Evolutionary conservation across 2,797 vertebrate genomes (phyloP).

Genomic region (Cuniculus paca): DNA sequence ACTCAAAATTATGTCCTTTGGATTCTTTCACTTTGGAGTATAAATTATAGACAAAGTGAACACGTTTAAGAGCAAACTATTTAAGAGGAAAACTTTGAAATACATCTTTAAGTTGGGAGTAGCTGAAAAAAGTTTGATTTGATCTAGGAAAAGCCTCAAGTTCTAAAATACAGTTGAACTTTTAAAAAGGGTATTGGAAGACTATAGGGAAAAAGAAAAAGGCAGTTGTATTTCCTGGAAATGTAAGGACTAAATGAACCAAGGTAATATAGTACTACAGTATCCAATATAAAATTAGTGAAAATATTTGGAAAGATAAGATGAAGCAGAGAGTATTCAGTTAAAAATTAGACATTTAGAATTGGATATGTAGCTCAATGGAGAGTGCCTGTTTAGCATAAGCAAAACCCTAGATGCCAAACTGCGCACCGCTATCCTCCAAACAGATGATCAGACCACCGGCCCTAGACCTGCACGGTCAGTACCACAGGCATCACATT

Average conservation of each 20-base stretch:
- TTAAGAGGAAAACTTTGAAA: constrained; percentile 22
- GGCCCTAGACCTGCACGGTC: no score
- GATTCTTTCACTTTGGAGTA: constrained; percentile 44
- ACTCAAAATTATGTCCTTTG: not conserved
- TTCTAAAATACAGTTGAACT: constrained; percentile 50
- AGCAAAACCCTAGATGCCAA: not conserved
- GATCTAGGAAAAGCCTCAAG: constrained; percentile 36
- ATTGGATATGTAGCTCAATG: not conserved
- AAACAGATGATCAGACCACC: no score
- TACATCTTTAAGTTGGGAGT: not conserved
- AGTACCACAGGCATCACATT: no score
- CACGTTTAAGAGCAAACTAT: constrained; percentile 32
- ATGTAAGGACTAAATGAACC: not conserved
- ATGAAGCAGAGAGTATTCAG: not conserved
- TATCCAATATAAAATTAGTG: not conserved
- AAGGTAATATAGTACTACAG: not conserved
- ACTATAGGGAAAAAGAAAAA: not conserved
- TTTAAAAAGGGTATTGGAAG: constrained; percentile 13
- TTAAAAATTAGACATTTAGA: constrained; percentile 38
- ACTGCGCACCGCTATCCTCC: no score
- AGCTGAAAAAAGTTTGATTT: constrained; percentile 21
- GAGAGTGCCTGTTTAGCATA: not conserved
- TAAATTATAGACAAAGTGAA: constrained; percentile 39
- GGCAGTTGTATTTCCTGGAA: constrained; percentile 9
- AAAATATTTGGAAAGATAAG: constrained; percentile 48